Percentiles rank a stretch among this genome's conserved stretches.
phyloP scores from a whole-genome alignment of 2,888 invertebrate species.

The Neelides folsomi region DNA sequence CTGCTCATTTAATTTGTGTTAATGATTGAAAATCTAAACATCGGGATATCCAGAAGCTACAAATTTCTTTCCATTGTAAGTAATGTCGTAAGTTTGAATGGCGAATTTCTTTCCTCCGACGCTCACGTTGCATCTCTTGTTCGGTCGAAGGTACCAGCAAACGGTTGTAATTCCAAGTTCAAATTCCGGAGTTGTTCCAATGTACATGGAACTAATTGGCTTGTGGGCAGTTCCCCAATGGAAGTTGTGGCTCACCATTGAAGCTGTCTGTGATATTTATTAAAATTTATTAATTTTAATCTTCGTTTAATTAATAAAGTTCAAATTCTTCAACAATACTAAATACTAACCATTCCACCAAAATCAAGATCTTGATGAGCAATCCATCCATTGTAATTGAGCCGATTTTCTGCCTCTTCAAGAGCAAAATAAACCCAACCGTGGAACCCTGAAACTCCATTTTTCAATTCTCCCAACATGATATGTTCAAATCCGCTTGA shows the following conservation, averaged over 20 bases:
- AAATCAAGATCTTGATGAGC: slow-evolving; percentile 46
- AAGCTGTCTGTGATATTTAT: slow-evolving; percentile 21
- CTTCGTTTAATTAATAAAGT: too few relatives aligned
- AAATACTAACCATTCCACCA: slow-evolving; percentile 40
- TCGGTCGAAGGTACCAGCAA: slow-evolving; percentile 64
- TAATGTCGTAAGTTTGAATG: slow-evolving; percentile 58
- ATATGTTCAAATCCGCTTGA: slow-evolving; percentile 88
- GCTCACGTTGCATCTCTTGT: slow-evolving; percentile 58
- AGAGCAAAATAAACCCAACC: slow-evolving; percentile 76
- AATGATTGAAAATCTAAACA: slow-evolving; percentile 41
- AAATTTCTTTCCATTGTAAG: slow-evolving; percentile 60
- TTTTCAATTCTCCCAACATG: slow-evolving; percentile 73
- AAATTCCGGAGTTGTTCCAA: slow-evolving; percentile 79
- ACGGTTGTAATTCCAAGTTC: slow-evolving; percentile 79
- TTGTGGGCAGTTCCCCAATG: slow-evolving; percentile 56
- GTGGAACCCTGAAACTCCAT: slow-evolving; percentile 68
- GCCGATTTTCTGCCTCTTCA: slow-evolving; percentile 55
- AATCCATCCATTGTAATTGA: slow-evolving; percentile 66
- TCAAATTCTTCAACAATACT: too few relatives aligned
- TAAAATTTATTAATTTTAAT: too few relatives aligned
- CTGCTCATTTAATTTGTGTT: too few relatives aligned
- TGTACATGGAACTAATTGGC: slow-evolving; percentile 61
- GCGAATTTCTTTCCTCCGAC: slow-evolving; percentile 56
- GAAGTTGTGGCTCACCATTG: slow-evolving; percentile 56
- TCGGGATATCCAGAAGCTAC: slow-evolving; percentile 72